Evolutionary conservation across 2,113 vertebrate genomes (phyloP).

Genomic region (Promerops cafer): DNA sequence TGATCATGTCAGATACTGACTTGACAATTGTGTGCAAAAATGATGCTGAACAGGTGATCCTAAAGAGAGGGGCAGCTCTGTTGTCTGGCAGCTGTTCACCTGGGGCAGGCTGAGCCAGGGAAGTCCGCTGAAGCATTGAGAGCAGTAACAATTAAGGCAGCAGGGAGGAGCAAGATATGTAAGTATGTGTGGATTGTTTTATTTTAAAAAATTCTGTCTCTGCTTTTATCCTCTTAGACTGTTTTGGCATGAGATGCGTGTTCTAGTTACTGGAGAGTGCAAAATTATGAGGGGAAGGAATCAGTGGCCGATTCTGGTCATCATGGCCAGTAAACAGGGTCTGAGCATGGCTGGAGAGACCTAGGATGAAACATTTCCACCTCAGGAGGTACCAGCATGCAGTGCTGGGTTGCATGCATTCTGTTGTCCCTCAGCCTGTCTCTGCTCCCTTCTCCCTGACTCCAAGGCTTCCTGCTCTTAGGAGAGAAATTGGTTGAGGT

Average conservation of each 20-base stretch:
- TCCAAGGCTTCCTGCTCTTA: accelerated
- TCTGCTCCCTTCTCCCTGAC: neutral
- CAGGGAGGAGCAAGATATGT: neutral
- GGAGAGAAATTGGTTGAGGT: neutral
- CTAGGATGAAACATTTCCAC: neutral
- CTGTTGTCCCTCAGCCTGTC: neutral
- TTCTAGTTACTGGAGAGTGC: neutral
- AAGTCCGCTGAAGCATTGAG: neutral
- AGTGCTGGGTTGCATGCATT: neutral
- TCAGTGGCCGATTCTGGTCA: neutral
- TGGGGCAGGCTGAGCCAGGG: neutral
- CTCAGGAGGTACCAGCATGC: neutral
- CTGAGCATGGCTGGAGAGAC: neutral
- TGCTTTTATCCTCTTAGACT: neutral
- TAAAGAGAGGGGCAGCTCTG: neutral
- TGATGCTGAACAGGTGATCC: neutral
- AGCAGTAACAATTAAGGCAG: neutral
- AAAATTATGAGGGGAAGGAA: neutral
- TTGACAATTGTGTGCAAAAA: neutral
- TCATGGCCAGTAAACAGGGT: neutral
- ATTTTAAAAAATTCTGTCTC: neutral
- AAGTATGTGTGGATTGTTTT: neutral
- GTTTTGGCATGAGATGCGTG: neutral
- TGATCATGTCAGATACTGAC: neutral
- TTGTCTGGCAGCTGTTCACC: neutral